These are phyloP conservation scores for Apis laboriosa DNA, from an alignment of 1,140 invertebrate species.

Conservation along the genomic window DNA sequence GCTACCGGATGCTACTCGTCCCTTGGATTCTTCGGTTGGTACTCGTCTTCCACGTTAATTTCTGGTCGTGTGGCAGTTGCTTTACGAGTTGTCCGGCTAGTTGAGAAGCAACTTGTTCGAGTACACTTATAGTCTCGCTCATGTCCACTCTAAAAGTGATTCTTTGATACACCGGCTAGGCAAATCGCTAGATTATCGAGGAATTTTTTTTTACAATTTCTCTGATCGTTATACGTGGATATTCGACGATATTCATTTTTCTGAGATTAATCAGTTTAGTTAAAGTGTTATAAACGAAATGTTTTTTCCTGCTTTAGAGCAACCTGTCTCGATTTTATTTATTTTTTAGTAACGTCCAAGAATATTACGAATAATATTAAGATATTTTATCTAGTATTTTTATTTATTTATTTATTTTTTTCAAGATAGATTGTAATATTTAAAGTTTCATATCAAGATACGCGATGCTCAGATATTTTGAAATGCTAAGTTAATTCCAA, in stretches of 20 bases:
- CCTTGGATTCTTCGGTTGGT: not conserved
- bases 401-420: no score
- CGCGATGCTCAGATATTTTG: no score
- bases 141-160: not conserved
- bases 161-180: not conserved
- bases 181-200: not conserved
- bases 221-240: not conserved
- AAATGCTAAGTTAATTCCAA: no score
- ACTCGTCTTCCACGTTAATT: conserved; percentile 17
- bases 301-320: not conserved
- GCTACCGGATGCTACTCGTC: conserved; percentile 17
- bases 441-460: no score
- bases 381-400: no score
- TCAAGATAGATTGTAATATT: no score
- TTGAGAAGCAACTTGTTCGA: conserved; percentile 22
- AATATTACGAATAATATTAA: no score
- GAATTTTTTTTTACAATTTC: not conserved
- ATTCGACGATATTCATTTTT: not conserved
- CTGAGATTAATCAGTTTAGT: not conserved
- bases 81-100: conserved; percentile 23
- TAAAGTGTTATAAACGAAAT: no score
- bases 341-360: no score
- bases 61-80: conserved; percentile 10
- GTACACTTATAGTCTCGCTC: not conserved
- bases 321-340: not conserved